Percentiles rank a stretch among this genome's conserved stretches.
Conservation (phyloP, 2,797 vertebrate species). For the Clamator glandarius region DNA sequence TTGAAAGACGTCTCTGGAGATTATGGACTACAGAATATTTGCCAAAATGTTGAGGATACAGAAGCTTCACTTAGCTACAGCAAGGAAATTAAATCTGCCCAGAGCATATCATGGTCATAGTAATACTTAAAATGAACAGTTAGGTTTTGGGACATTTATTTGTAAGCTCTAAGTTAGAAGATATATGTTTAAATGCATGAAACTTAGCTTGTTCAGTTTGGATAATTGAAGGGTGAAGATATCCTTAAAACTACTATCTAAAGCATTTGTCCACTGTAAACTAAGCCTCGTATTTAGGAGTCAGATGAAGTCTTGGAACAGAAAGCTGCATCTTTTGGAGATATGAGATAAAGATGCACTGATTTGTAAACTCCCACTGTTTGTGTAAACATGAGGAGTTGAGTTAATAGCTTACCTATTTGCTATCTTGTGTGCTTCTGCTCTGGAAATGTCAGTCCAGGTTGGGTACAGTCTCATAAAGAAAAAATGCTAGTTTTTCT, state of each 20-base stretch:
- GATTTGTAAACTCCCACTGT: not conserved
- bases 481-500: not conserved
- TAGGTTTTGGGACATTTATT: not conserved
- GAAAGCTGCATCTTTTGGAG: not conserved
- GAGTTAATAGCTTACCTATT: not conserved
- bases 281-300: not conserved
- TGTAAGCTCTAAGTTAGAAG: not conserved
- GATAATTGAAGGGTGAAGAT: not conserved
- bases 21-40: not conserved
- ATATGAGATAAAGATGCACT: not conserved
- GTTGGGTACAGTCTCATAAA: not conserved
- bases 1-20: not conserved
- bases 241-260: not conserved
- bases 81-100: not conserved
- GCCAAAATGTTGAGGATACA: not conserved
- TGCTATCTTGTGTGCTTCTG: not conserved
- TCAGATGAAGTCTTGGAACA: not conserved
- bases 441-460: slow-evolving; percentile 21
- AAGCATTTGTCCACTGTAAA: not conserved
- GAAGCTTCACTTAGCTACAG: not conserved
- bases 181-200: not conserved
- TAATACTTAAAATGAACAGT: not conserved
- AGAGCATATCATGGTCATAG: not conserved
- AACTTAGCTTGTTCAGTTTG: not conserved
- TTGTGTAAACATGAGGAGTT: not conserved